Percentiles rank a stretch among this genome's conserved stretches.
Conservation (phyloP, 2,888 invertebrate species). For the Leucania comma region DNA sequence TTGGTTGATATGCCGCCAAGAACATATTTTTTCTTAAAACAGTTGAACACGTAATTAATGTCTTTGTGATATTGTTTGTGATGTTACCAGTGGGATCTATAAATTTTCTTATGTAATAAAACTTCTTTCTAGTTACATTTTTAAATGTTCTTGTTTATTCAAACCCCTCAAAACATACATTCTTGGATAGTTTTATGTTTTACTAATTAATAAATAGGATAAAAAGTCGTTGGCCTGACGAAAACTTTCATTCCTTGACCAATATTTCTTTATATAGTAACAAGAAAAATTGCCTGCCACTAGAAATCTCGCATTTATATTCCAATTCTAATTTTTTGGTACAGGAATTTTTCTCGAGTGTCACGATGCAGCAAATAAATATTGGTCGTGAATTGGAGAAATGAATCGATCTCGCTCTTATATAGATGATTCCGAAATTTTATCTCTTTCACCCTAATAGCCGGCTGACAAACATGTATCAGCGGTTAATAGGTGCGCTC, state of each 20-base stretch:
- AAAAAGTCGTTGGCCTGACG: conserved; percentile 43
- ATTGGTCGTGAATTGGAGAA: conserved; percentile 87
- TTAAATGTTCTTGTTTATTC: conserved; percentile 37
- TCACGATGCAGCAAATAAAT: conserved; percentile 89
- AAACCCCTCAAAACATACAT: conserved; percentile 21
- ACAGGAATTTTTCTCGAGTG: conserved; percentile 86
- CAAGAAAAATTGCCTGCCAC: conserved; percentile 85
- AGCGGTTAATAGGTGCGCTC: conserved; percentile 91
- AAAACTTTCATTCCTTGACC: conserved; percentile 78
- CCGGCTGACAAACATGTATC: conserved; percentile 91
- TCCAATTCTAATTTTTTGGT: conserved; percentile 84
- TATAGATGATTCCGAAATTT: conserved; percentile 85
- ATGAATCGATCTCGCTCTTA: conserved; percentile 88
- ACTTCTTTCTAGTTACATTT: conserved; percentile 32
- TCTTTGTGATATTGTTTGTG: conserved; percentile 66
- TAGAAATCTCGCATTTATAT: conserved; percentile 81
- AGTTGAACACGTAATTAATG: conserved; percentile 71
- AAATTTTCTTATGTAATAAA: conserved; percentile 57
- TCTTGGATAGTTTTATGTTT: conserved; percentile 31
- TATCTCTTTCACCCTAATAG: conserved; percentile 90
- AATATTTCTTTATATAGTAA: conserved; percentile 86
- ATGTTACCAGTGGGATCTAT: conserved; percentile 56
- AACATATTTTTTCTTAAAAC: conserved; percentile 68
- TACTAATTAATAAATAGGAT: conserved; percentile 47
- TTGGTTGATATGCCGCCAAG: conserved; percentile 68